A percentile compares a stretch with the other conserved stretches of the same genome.
Evolutionary conservation across 2,113 vertebrate genomes (phyloP).

Genomic region (Salvelinus namaycush): DNA sequence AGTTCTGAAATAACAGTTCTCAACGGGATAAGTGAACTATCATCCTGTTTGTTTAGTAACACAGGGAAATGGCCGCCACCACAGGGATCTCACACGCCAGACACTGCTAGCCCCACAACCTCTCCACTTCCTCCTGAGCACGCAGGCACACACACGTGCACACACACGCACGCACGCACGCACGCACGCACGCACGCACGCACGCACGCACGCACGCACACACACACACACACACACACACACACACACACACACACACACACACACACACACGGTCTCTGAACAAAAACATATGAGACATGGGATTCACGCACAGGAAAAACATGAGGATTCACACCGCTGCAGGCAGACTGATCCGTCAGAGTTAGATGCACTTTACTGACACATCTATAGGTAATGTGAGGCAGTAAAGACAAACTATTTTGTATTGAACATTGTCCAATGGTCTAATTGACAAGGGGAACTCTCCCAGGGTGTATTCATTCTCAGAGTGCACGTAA

Average conservation of each 20-base stretch:
- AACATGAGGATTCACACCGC: background rate
- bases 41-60: slow-evolving; percentile 49
- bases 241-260: background rate
- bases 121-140: background rate
- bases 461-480: too few relatives aligned
- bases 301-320: background rate
- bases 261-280: slow-evolving; percentile 10
- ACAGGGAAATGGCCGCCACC: slow-evolving; percentile 27
- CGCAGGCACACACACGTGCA: too few relatives aligned
- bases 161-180: too few relatives aligned
- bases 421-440: too few relatives aligned
- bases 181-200: too few relatives aligned
- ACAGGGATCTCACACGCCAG: slow-evolving; percentile 4
- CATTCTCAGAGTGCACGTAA: too few relatives aligned
- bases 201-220: too few relatives aligned
- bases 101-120: slow-evolving; percentile 5
- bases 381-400: too few relatives aligned
- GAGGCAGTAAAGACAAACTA: too few relatives aligned
- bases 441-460: too few relatives aligned
- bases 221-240: slow-evolving; percentile 6
- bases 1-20: slow-evolving; percentile 41
- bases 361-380: background rate
- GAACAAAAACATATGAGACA: background rate
- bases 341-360: background rate
- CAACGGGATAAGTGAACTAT: slow-evolving; percentile 10